phyloP scores from a whole-genome alignment of 2,797 vertebrate species.

The Triplophysa yarkandensis region DNA sequence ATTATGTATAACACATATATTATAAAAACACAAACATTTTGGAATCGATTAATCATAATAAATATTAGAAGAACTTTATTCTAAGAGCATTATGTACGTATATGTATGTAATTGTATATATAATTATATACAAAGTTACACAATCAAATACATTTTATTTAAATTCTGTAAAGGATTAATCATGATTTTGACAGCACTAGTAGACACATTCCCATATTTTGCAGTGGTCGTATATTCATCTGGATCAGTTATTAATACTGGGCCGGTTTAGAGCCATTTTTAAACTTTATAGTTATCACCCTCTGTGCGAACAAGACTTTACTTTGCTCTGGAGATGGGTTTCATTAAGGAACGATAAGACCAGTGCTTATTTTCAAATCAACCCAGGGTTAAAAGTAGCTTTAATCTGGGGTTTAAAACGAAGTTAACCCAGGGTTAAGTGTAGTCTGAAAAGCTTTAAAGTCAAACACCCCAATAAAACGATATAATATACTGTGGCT shows the following conservation, averaged over 20 bases:
- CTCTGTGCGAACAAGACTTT: neutral
- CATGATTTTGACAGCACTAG: no score
- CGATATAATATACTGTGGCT: constrained; percentile 27
- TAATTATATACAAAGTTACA: no score
- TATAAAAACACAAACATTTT: no score
- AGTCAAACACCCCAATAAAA: constrained; percentile 29
- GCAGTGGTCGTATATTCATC: neutral
- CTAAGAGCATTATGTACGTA: no score
- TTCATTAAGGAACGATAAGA: neutral
- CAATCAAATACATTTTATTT: no score
- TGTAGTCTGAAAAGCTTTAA: neutral
- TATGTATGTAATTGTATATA: no score
- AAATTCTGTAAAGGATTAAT: no score
- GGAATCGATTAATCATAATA: no score
- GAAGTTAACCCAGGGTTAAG: neutral
- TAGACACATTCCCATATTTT: neutral
- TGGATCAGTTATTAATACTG: neutral
- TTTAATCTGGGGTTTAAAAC: constrained; percentile 1
- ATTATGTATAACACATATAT: no score
- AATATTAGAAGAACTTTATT: no score
- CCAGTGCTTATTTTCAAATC: neutral
- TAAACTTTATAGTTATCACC: no score
- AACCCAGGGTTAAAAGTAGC: neutral
- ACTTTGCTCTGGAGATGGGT: neutral
- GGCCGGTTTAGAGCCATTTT: neutral